These are phyloP conservation scores for Illadopsis cleaveri DNA, from an alignment of 2,113 vertebrate genomes.

Conservation along the genomic window DNA sequence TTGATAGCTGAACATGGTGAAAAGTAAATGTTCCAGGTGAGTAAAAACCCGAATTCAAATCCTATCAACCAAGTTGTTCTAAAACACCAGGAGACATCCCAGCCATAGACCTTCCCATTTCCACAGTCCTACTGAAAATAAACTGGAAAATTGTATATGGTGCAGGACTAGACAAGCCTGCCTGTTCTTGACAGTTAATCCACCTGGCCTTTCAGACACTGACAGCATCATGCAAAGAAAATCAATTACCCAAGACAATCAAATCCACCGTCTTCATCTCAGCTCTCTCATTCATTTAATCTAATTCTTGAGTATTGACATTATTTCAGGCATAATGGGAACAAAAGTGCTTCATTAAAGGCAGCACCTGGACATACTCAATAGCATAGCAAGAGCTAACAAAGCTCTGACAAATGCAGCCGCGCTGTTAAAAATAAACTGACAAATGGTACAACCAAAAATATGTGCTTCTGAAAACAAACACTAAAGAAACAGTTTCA, in stretches of 20 bases:
- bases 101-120: not conserved
- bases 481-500: not conserved
- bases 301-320: not conserved
- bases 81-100: not conserved
- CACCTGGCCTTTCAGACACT: not conserved
- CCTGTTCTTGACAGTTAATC: not conserved
- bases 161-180: not conserved
- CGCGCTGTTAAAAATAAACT: not conserved
- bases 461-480: not conserved
- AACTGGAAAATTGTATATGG: not conserved
- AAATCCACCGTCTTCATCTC: not conserved
- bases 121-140: not conserved
- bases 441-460: not conserved
- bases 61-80: not conserved
- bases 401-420: not conserved
- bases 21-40: not conserved
- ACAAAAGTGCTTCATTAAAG: not conserved
- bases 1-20: not conserved
- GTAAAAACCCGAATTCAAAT: not conserved
- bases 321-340: constrained; percentile 2
- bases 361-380: not conserved
- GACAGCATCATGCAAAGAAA: not conserved
- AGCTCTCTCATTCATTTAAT: constrained; percentile 15
- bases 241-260: not conserved
- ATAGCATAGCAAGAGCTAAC: not conserved